phyloP scores from a whole-genome alignment of 2,888 invertebrate genomes.

The Agonum fuliginosum region DNA sequence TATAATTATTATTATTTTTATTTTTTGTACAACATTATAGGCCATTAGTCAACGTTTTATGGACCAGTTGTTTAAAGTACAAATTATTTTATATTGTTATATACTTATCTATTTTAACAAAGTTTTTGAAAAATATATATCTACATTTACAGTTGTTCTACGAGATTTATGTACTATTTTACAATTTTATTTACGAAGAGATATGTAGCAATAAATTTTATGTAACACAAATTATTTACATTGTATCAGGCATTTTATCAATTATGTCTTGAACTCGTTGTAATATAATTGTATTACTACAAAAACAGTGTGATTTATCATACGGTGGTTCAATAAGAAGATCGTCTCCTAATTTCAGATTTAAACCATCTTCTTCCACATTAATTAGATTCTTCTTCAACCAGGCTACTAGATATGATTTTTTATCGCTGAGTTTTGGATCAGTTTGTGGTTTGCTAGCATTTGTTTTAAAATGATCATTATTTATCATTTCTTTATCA shows the following conservation, averaged over 20 bases:
- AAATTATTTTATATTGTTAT: conserved; percentile 47
- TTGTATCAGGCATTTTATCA: conserved; percentile 67
- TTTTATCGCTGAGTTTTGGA: conserved; percentile 61
- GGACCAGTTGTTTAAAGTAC: conserved; percentile 50
- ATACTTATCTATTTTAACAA: conserved; percentile 27
- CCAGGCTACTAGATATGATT: conserved; percentile 68
- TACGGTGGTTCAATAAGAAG: conserved; percentile 71
- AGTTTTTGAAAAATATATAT: conserved; percentile 44
- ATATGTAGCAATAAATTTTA: conserved; percentile 4
- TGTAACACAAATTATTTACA: conserved; percentile 17
- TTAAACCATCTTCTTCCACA: conserved; percentile 68
- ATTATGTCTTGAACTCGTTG: conserved; percentile 70
- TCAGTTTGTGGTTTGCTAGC: conserved; percentile 29
- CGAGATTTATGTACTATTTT: conserved; percentile 19
- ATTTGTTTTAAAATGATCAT: conserved; percentile 21
- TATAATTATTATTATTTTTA: conserved; percentile 12
- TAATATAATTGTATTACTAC: conserved; percentile 70
- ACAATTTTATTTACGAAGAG: background rate
- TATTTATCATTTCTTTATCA: conserved; percentile 63
- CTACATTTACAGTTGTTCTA: conserved; percentile 21
- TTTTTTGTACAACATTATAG: conserved; percentile 36
- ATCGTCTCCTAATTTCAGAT: conserved; percentile 69
- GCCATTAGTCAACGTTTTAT: conserved; percentile 34
- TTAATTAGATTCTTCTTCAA: conserved; percentile 69
- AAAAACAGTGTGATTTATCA: conserved; percentile 69